phyloP scores from a whole-genome alignment of 2,888 invertebrate species.

The Lasioglossum figueresi region DNA sequence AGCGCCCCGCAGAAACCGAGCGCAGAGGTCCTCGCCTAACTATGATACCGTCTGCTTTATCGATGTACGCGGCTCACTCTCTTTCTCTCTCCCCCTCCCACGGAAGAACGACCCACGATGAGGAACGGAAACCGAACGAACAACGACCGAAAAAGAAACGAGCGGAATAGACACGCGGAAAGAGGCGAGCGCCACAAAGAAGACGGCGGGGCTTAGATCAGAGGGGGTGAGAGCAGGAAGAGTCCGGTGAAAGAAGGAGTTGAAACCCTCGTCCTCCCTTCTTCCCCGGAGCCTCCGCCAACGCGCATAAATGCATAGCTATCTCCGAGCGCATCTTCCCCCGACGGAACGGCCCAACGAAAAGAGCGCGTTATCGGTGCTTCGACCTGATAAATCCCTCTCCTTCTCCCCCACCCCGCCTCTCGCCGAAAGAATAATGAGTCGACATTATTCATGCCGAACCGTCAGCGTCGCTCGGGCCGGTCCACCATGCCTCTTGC shows the following conservation, averaged over 20 bases:
- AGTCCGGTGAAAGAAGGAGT: slow-evolving; percentile 41
- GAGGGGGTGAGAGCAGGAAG: background rate
- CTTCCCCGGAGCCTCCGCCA: slow-evolving; percentile 59
- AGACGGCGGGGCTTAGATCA: slow-evolving; percentile 29
- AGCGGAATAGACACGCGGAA: slow-evolving; percentile 2
- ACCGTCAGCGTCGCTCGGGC: slow-evolving; percentile 74
- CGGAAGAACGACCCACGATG: slow-evolving; percentile 34
- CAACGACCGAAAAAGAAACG: slow-evolving; percentile 28
- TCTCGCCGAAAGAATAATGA: slow-evolving; percentile 79
- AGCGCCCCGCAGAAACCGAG: slow-evolving; percentile 76
- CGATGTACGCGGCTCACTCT: slow-evolving; percentile 59
- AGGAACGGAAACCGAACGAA: slow-evolving; percentile 19
- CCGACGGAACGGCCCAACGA: slow-evolving; percentile 74
- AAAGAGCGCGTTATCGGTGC: slow-evolving; percentile 80
- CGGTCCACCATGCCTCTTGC: slow-evolving; percentile 57
- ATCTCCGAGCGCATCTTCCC: slow-evolving; percentile 78
- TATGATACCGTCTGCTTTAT: slow-evolving; percentile 72
- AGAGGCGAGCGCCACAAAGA: slow-evolving; percentile 14
- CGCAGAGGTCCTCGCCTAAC: slow-evolving; percentile 69
- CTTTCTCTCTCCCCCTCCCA: background rate
- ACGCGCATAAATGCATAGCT: slow-evolving; percentile 79
- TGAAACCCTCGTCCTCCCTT: slow-evolving; percentile 27
- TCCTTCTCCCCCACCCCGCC: slow-evolving; percentile 47
- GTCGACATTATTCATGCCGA: slow-evolving; percentile 80
- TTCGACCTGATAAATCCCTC: slow-evolving; percentile 80